Evolutionary conservation across 2,888 invertebrate species (phyloP).

Genomic region (Leptogaster cylindrica): DNA sequence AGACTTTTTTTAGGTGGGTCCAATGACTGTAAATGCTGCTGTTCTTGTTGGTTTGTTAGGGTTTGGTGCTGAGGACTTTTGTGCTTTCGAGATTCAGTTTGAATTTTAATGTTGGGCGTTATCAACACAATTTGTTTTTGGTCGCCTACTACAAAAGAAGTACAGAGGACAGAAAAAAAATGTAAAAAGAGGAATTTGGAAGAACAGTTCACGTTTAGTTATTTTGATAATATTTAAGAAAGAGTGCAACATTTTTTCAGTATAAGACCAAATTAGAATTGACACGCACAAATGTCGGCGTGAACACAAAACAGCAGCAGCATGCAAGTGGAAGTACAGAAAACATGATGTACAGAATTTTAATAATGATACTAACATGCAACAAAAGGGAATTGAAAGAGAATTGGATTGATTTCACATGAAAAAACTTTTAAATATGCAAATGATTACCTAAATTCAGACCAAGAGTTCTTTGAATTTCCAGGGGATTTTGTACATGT

Average conservation of each 20-base stretch:
- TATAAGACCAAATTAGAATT: conserved; percentile 17
- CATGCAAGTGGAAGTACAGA: conserved; percentile 34
- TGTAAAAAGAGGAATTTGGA: no score
- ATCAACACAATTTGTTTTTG: conserved; percentile 49
- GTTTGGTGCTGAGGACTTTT: conserved; percentile 20
- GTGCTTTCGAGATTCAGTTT: conserved; percentile 45
- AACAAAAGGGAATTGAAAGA: conserved; percentile 4
- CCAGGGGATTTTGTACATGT: conserved; percentile 41
- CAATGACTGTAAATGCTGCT: conserved; percentile 18
- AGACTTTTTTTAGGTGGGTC: conserved; percentile 48
- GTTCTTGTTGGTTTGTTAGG: conserved; percentile 4
- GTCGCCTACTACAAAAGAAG: conserved; percentile 46
- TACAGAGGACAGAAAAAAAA: no score
- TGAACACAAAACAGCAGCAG: conserved; percentile 42
- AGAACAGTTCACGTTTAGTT: no score
- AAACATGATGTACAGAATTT: not conserved
- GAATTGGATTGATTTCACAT: not conserved
- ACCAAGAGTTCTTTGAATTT: conserved; percentile 40
- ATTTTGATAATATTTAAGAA: no score
- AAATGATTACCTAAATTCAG: conserved; percentile 43
- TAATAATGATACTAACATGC: not conserved
- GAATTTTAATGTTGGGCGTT: conserved; percentile 49
- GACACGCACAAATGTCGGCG: conserved; percentile 14
- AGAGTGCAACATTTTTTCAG: no score
- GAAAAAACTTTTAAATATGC: not conserved